A percentile compares a stretch with the other conserved stretches of the same genome.
Evolutionary conservation across 35 echinoderm and acorn worm genomes (phyloP).

Genomic region (Anneissia japonica): DNA sequence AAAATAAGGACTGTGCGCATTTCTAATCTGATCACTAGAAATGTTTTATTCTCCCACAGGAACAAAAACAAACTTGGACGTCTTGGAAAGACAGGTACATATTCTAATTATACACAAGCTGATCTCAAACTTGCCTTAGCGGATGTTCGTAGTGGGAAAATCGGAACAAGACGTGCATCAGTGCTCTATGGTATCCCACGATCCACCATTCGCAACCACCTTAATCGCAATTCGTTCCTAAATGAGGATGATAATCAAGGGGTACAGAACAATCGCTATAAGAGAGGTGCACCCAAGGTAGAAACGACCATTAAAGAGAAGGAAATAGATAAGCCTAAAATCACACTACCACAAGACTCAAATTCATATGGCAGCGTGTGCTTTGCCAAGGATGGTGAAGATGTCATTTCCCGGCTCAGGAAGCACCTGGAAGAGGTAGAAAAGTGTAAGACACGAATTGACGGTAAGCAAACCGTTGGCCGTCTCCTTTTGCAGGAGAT

Average conservation of each 20-base stretch:
- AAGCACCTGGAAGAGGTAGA: neutral
- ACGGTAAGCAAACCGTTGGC: neutral
- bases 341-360: neutral
- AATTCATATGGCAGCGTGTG: neutral
- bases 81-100: neutral
- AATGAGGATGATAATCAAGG: slow-evolving; percentile 15
- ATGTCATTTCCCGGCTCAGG: neutral
- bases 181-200: slow-evolving; percentile 96
- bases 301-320: neutral
- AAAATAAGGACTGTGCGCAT: too few species aligned
- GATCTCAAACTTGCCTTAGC: slow-evolving; percentile 80
- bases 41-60: neutral
- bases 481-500: neutral
- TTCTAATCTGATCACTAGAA: neutral
- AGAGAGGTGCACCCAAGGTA: neutral
- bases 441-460: neutral
- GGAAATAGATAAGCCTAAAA: neutral
- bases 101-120: slow-evolving; percentile 75
- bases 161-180: slow-evolving; percentile 87
- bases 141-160: slow-evolving; percentile 81
- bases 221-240: slow-evolving; percentile 55
- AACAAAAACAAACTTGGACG: neutral
- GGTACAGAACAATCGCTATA: neutral
- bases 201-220: slow-evolving; percentile 96
- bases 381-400: neutral